phyloP scores from a whole-genome alignment of 2,888 invertebrate species.

The Neoascia interrupta region DNA sequence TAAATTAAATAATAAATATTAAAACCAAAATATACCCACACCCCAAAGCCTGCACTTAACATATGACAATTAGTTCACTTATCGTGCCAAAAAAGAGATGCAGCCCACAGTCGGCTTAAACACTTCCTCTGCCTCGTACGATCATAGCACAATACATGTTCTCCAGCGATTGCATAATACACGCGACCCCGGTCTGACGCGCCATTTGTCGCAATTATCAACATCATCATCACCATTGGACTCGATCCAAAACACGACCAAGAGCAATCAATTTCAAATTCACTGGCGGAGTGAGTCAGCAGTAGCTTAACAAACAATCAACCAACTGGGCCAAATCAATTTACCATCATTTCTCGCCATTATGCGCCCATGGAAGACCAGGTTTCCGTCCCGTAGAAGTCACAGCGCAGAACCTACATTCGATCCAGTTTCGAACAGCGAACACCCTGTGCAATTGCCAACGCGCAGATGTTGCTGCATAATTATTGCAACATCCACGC shows the following conservation, averaged over 20 bases:
- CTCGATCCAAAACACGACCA: constrained; percentile 18
- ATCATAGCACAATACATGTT: constrained; percentile 5
- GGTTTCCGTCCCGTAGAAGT: constrained; percentile 1
- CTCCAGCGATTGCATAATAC: constrained; percentile 40
- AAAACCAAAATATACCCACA: too few relatives aligned
- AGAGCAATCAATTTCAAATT: constrained; percentile 52
- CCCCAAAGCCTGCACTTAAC: constrained; percentile 11
- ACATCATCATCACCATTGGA: constrained; percentile 47
- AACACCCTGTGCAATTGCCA: constrained; percentile 25
- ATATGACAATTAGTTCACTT: constrained; percentile 50
- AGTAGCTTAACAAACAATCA: constrained; percentile 19
- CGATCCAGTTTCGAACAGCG: constrained; percentile 46
- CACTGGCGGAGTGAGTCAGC: constrained; percentile 52
- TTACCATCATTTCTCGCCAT: constrained; percentile 43
- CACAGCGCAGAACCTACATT: constrained; percentile 44
- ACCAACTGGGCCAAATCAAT: constrained; percentile 43
- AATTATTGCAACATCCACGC: constrained; percentile 68
- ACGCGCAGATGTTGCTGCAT: constrained; percentile 65
- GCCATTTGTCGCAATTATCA: constrained; percentile 51
- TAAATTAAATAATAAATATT: too few relatives aligned
- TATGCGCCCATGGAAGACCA: constrained; percentile 40
- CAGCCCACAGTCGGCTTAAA: constrained; percentile 45
- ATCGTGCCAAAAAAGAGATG: constrained; percentile 26
- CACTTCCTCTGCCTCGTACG: constrained; percentile 26
- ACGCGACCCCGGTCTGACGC: constrained; percentile 9